Evolutionary conservation across 2,888 invertebrate genomes (phyloP).

Genomic region (Dynastes grantii): DNA sequence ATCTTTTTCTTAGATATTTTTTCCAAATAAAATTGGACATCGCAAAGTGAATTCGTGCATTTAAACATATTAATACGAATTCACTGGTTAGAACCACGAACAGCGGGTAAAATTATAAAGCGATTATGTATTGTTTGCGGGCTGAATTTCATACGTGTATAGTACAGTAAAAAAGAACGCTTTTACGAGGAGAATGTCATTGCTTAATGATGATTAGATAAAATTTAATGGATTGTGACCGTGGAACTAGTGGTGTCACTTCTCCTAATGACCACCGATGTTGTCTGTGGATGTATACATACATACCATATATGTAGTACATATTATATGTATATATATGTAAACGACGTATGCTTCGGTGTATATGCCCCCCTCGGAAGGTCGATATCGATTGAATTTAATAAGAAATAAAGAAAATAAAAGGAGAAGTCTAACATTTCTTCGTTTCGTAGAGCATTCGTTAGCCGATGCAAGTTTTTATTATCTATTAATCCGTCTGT

Average conservation of each 20-base stretch:
- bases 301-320: background rate
- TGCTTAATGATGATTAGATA: constrained; percentile 51
- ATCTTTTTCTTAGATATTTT: background rate
- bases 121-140: constrained; percentile 22
- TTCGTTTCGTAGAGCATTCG: background rate
- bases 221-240: constrained; percentile 49
- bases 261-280: constrained; percentile 44
- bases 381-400: constrained; percentile 39
- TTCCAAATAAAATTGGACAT: background rate
- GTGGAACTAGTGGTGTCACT: constrained; percentile 35
- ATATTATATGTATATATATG: background rate
- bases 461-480: constrained; percentile 34
- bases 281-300: background rate
- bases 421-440: background rate
- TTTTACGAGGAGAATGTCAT: constrained; percentile 32
- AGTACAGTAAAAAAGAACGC: constrained; percentile 3
- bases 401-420: constrained; percentile 39
- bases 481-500: constrained; percentile 47
- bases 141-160: background rate
- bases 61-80: constrained; percentile 40
- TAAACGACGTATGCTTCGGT: background rate
- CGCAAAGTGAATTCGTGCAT: constrained; percentile 41
- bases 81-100: constrained; percentile 14
- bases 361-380: constrained; percentile 8
- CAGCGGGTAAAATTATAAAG: constrained; percentile 31